Evolutionary conservation across 1,140 invertebrate genomes (phyloP).

Genomic region (Drosophila arawakana): DNA sequence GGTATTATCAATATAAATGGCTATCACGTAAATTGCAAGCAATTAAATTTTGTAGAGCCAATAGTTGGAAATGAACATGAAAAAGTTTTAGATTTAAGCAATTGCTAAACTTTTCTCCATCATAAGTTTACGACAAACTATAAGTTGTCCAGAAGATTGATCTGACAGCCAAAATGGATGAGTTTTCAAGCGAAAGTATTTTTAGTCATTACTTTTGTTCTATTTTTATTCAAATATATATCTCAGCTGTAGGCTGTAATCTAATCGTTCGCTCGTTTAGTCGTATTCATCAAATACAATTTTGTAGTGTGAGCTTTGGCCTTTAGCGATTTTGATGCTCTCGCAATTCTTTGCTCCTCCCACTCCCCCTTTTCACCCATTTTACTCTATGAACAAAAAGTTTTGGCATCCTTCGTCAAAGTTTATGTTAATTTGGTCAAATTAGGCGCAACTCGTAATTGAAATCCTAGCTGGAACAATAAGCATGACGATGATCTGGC

Average conservation of each 20-base stretch:
- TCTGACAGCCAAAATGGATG: background rate
- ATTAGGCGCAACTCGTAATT: constrained; percentile 74
- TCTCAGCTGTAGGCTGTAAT: constrained; percentile 5
- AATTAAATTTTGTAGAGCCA: background rate
- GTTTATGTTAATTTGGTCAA: constrained; percentile 76
- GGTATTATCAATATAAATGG: constrained; percentile 4
- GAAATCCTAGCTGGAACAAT: constrained; percentile 60
- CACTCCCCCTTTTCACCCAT: background rate
- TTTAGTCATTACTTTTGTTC: background rate
- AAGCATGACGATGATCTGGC: constrained; percentile 46
- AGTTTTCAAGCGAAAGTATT: background rate
- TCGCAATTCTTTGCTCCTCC: background rate
- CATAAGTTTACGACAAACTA: background rate
- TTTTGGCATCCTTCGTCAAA: constrained; percentile 70
- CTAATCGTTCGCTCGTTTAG: background rate
- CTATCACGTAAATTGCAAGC: background rate
- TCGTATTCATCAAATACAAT: background rate
- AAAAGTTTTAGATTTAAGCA: background rate
- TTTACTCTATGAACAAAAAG: constrained; percentile 1
- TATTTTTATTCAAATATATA: background rate
- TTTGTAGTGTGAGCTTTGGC: constrained; percentile 6
- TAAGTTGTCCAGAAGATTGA: background rate
- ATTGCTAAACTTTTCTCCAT: background rate
- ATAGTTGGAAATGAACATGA: background rate
- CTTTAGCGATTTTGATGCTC: constrained; percentile 1